Evolutionary conservation across 1,140 invertebrate genomes (phyloP), one percentile per base, ranked within the genome.

Genomic region (Centruroides sculpturatus): DNA sequence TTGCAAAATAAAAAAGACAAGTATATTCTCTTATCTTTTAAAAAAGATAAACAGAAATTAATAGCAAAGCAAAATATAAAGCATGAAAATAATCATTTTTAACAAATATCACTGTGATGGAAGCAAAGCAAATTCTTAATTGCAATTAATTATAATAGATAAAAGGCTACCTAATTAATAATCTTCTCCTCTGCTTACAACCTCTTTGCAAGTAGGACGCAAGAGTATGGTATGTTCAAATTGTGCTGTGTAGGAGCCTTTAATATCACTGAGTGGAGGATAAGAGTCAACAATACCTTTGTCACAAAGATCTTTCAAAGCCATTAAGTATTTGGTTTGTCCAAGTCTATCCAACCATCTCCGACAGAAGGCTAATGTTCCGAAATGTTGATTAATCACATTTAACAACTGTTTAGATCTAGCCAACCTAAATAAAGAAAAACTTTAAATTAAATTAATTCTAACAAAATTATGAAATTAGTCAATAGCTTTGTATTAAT

Each of bases 181-280:
- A 75, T 99, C 96, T 60, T 90, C 86, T 56, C 96, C 96, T 61
- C 94, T 83, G 11, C 91, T 96, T 35, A 99, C 85, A 5, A 99
- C 84, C 78, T 99, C 97, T 76, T 99, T 99, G 78, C 94, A 99
- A 0, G 95, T 98, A 11, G 97, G 96, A 69, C 96, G 80, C 54
- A 99, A 78, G 54, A 99, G 82, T 69, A 99, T 91, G 1, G 97
- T 99, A 75, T 99, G 97, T 74, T 99, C 97, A 74, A 91, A 99
- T 75, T 99, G 97, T 55, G 97, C 97, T 0, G 96, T 99, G 75
- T 98, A 99, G 73, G 87, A 95, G 60, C 96, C 96, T 74, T 95
- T 97, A 41, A 91, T 82, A 73, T 99, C 97, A 72, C 94, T 98
- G 34, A 99, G 80, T 5, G 97, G 97, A 7, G 97, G 97, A 77